Conservation (phyloP, 92 coral and sea anemone species). For the Pocillopora meandrina region DNA sequence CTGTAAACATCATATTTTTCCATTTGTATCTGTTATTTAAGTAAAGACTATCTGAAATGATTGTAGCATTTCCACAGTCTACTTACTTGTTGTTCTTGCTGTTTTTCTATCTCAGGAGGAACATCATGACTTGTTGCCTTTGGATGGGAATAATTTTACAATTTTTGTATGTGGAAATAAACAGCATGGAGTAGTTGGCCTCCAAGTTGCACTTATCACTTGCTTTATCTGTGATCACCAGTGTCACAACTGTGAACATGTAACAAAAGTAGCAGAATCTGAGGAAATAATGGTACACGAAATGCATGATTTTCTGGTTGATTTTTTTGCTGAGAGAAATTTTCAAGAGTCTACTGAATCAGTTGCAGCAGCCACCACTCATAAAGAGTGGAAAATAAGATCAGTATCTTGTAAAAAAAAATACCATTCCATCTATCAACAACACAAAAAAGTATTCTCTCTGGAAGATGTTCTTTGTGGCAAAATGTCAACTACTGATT, state of each 20-base stretch:
- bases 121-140: not conserved
- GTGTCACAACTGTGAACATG: slow-evolving; percentile 6
- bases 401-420: too few relatives aligned
- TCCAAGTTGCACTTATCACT: not conserved
- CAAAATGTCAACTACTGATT: too few relatives aligned
- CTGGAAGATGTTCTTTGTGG: too few relatives aligned
- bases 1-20: too few relatives aligned
- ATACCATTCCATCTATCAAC: too few relatives aligned
- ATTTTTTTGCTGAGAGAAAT: slow-evolving; percentile 32
- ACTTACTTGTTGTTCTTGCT: not conserved
- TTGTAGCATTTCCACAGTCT: too few relatives aligned
- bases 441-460: too few relatives aligned
- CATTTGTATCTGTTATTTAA: too few relatives aligned
- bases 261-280: slow-evolving; percentile 1
- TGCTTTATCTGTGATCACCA: slow-evolving; percentile 13
- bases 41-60: too few relatives aligned
- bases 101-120: not conserved
- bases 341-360: not conserved
- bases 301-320: slow-evolving; percentile 29
- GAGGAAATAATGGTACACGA: not conserved
- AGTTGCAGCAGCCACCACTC: not conserved
- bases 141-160: not conserved
- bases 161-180: not conserved
- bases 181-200: slow-evolving; percentile 27
- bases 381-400: too few relatives aligned